phyloP scores from a whole-genome alignment of 2,113 vertebrate species.

The Calyptomena viridis region DNA sequence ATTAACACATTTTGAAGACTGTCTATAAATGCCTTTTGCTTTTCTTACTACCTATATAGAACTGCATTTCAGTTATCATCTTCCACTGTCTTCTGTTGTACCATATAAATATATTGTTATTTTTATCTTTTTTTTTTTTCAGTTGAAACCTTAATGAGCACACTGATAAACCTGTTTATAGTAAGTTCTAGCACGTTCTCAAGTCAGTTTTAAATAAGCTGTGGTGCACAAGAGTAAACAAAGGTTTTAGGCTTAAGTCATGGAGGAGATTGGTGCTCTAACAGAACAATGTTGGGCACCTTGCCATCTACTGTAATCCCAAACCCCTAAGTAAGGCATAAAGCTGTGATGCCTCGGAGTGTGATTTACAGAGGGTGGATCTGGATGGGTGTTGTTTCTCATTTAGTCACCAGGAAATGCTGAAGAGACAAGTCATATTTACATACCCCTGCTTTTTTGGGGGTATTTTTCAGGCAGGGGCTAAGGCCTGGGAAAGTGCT shows the following conservation, averaged over 20 bases:
- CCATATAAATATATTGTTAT: background rate
- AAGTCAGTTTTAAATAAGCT: background rate
- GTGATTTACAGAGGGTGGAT: background rate
- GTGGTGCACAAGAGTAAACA: background rate
- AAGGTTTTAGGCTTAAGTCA: background rate
- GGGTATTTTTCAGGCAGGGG: background rate
- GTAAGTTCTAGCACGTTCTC: background rate
- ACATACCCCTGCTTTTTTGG: background rate
- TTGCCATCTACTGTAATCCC: background rate
- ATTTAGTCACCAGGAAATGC: background rate
- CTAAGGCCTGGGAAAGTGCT: background rate
- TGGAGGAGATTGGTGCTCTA: background rate
- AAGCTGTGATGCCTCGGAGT: background rate
- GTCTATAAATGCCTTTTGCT: background rate
- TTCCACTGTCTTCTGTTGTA: background rate
- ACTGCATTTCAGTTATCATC: background rate
- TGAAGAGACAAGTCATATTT: background rate
- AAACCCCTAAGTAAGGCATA: background rate
- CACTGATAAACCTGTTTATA: background rate
- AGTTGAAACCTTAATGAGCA: background rate
- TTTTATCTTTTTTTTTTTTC: background rate
- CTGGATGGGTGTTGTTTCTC: too few relatives aligned
- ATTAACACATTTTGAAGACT: background rate
- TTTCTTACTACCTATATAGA: background rate
- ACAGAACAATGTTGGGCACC: fast-evolving